Evolutionary conservation across 2,797 vertebrate species (phyloP).

Genomic region (Morus bassanus): DNA sequence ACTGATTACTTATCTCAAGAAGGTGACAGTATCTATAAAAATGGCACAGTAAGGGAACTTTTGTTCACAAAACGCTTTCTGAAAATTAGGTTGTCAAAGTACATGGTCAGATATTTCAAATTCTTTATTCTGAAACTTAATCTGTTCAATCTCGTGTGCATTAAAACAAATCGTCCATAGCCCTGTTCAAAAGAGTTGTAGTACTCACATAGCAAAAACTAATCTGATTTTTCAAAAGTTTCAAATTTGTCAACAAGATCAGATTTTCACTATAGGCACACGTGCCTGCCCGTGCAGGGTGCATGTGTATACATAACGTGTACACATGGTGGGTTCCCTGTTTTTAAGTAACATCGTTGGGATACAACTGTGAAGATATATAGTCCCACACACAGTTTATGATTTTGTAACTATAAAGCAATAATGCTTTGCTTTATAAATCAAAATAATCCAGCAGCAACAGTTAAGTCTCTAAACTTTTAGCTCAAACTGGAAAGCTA

Average conservation of each 20-base stretch:
- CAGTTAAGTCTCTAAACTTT: not conserved
- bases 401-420: not conserved
- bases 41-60: not conserved
- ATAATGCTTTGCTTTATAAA: not conserved
- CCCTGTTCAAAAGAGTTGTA: not conserved
- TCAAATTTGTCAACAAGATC: not conserved
- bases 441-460: not conserved
- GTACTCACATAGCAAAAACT: not conserved
- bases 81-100: not conserved
- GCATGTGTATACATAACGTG: accelerated
- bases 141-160: not conserved
- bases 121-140: not conserved
- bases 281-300: not conserved
- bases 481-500: not conserved
- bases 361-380: not conserved
- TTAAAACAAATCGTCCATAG: not conserved
- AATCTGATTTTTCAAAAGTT: not conserved
- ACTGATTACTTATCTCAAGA: not conserved
- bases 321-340: accelerated
- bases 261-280: not conserved
- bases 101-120: not conserved
- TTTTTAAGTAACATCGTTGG: not conserved
- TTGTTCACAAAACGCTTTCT: not conserved
- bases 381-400: not conserved
- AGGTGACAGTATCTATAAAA: not conserved